Evolutionary conservation across 2,113 vertebrate species (phyloP).

Genomic region (Macquaria australasica): DNA sequence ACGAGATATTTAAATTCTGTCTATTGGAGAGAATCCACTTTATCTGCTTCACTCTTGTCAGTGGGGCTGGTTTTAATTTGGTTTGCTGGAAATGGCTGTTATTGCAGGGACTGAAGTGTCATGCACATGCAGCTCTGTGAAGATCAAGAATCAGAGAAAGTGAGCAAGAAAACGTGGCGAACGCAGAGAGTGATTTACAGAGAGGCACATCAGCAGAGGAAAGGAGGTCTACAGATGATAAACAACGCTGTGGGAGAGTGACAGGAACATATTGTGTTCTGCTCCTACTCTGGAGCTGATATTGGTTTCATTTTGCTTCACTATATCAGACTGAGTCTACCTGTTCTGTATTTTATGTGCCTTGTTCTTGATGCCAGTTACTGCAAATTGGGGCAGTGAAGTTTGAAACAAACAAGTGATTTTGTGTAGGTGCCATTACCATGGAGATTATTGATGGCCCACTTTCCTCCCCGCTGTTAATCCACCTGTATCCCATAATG

Average conservation of each 20-base stretch:
- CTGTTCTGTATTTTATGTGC: background rate
- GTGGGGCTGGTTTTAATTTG: slow-evolving; percentile 27
- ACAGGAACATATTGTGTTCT: slow-evolving; percentile 24
- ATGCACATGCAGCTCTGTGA: background rate
- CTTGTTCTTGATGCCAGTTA: slow-evolving; percentile 3
- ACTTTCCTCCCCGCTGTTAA: slow-evolving; percentile 22
- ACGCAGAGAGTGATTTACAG: background rate
- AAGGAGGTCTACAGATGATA: slow-evolving; percentile 8
- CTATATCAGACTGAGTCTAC: background rate
- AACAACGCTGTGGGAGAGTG: background rate
- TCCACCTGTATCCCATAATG: slow-evolving; percentile 39
- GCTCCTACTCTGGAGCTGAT: slow-evolving; percentile 1
- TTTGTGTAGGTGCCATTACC: slow-evolving; percentile 18
- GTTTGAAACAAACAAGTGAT: slow-evolving; percentile 19
- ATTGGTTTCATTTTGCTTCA: slow-evolving; percentile 5
- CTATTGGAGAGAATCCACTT: slow-evolving; percentile 36
- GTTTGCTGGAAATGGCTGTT: slow-evolving; percentile 36
- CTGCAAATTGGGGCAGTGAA: slow-evolving; percentile 6
- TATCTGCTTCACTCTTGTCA: slow-evolving; percentile 35
- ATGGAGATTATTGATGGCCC: slow-evolving; percentile 42
- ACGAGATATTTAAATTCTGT: slow-evolving; percentile 53
- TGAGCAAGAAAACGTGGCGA: background rate
- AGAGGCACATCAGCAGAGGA: background rate
- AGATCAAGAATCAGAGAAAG: background rate
- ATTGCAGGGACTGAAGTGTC: background rate